A percentile compares a stretch with the other conserved stretches of the same genome.
These are phyloP conservation scores for Eriosoma lanigerum DNA, from an alignment of 1,140 invertebrate genomes.

Conservation along the genomic window DNA sequence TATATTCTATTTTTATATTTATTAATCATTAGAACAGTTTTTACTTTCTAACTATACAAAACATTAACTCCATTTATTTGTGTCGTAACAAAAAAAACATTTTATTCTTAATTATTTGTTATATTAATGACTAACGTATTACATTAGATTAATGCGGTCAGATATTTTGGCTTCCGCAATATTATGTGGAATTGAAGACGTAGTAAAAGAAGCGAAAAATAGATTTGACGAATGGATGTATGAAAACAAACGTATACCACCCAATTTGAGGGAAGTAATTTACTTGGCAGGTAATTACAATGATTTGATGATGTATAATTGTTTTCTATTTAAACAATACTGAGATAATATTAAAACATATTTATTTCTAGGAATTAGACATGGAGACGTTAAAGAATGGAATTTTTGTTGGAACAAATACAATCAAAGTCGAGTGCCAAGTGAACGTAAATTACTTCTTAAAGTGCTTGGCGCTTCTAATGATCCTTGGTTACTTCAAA, in stretches of 20 bases:
- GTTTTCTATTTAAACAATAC: no score
- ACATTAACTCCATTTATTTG: no score
- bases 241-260: slow-evolving; percentile 63
- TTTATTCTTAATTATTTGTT: background rate
- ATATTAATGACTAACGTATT: no score
- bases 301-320: background rate
- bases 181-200: slow-evolving; percentile 65
- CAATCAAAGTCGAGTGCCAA: slow-evolving; percentile 67
- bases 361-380: slow-evolving; percentile 60
- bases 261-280: slow-evolving; percentile 73
- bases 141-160: slow-evolving; percentile 64
- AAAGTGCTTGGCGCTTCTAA: slow-evolving; percentile 70
- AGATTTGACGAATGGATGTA: slow-evolving; percentile 70
- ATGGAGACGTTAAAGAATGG: slow-evolving; percentile 74
- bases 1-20: no score
- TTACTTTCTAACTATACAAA: no score
- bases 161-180: slow-evolving; percentile 66
- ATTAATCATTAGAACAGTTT: no score
- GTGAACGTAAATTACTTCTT: slow-evolving; percentile 69
- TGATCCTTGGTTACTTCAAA: slow-evolving; percentile 73
- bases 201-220: slow-evolving; percentile 65
- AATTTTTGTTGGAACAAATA: slow-evolving; percentile 73
- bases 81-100: no score
- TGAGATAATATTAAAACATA: background rate
- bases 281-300: slow-evolving; percentile 68